A percentile compares a stretch with the other conserved stretches of the same genome.
Evolutionary conservation across 2,888 invertebrate species (phyloP).

Genomic region (Lepidonotus clava): DNA sequence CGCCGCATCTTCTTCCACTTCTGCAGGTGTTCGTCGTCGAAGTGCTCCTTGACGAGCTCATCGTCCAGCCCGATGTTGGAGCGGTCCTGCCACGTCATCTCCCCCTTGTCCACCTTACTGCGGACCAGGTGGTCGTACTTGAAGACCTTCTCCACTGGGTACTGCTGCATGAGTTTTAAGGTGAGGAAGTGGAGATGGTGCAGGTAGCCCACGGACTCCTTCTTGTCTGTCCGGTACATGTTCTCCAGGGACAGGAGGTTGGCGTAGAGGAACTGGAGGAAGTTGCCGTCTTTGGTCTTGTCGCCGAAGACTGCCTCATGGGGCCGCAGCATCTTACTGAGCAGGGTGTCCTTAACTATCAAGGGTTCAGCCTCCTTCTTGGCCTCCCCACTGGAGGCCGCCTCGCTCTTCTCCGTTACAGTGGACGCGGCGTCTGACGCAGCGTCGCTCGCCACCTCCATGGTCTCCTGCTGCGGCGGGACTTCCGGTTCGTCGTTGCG

Average conservation of each 20-base stretch:
- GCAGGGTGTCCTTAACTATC: background rate
- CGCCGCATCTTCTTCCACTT: conserved; percentile 36
- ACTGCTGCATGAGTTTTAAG: conserved; percentile 42
- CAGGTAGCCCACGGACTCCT: conserved; percentile 15
- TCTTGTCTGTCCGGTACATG: conserved; percentile 25
- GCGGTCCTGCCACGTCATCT: conserved; percentile 14
- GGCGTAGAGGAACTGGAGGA: conserved; percentile 44
- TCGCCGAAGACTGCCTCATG: conserved; percentile 30
- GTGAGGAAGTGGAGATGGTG: conserved; percentile 42
- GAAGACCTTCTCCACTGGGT: conserved; percentile 41
- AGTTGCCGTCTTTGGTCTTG: conserved; percentile 40
- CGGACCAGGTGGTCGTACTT: conserved; percentile 29
- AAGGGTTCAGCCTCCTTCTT: background rate
- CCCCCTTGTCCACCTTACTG: background rate
- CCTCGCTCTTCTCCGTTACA: background rate
- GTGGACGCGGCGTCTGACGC: background rate
- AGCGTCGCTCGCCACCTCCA: background rate
- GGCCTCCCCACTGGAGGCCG: background rate
- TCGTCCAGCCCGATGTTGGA: conserved; percentile 30
- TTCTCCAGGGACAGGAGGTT: conserved; percentile 43
- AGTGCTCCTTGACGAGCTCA: conserved; percentile 5
- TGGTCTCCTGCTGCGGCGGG: background rate
- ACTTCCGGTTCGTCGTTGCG: background rate
- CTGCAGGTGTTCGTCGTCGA: conserved; percentile 26
- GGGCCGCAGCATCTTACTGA: conserved; percentile 28